Conservation (phyloP, 2,797 vertebrate species). For the Antrozous pallidus region DNA sequence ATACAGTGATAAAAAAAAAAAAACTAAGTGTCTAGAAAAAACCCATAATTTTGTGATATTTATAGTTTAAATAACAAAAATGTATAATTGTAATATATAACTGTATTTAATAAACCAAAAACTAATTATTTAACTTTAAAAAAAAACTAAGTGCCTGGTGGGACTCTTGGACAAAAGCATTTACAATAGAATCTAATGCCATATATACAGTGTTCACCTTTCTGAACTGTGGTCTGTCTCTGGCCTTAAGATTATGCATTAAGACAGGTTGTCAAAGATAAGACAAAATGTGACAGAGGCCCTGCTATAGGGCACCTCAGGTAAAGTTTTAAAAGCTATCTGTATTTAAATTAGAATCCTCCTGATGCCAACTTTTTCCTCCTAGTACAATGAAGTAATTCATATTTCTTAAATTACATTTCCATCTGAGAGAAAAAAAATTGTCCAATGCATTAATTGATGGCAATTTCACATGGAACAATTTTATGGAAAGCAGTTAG, state of each 20-base stretch:
- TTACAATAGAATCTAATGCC: neutral
- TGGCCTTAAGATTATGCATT: slow-evolving; percentile 42
- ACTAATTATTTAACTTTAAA: no score
- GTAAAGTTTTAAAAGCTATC: slow-evolving; percentile 65
- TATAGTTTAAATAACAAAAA: no score
- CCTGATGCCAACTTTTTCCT: slow-evolving; percentile 18
- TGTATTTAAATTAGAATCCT: slow-evolving; percentile 47
- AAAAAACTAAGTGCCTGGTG: neutral
- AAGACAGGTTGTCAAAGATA: slow-evolving; percentile 69
- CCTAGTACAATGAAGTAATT: slow-evolving; percentile 44
- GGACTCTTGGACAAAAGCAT: neutral
- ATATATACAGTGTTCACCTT: slow-evolving; percentile 1
- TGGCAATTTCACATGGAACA: slow-evolving; percentile 27
- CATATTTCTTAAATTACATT: slow-evolving; percentile 58
- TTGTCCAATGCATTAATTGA: slow-evolving; percentile 51
- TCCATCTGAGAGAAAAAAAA: slow-evolving; percentile 24
- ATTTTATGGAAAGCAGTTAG: slow-evolving; percentile 54
- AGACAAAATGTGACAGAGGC: slow-evolving; percentile 30
- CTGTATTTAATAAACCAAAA: no score
- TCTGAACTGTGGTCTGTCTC: slow-evolving; percentile 39
- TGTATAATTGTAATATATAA: no score
- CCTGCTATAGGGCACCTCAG: slow-evolving; percentile 31
- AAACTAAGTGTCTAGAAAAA: neutral
- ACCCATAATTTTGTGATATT: no score
- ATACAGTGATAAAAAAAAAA: neutral